Evolutionary conservation across 1,140 invertebrate genomes (phyloP), one percentile per base, ranked within the genome.

Genomic region (Drosophila triauraria): DNA sequence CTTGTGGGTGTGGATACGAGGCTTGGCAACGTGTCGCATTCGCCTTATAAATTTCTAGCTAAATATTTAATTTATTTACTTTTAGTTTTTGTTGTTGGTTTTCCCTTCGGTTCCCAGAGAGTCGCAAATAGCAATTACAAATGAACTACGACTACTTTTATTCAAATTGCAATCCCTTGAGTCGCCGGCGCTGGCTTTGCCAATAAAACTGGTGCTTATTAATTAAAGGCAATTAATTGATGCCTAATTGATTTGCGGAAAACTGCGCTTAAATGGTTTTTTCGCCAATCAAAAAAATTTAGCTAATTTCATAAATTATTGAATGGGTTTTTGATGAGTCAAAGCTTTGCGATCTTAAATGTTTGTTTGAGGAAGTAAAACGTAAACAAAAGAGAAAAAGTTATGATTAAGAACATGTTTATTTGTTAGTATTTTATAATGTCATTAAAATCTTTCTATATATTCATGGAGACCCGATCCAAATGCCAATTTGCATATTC

Each of bases 61-160:
- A 88, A 88, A 80, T 85, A 82, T 84, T 88, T 84, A 69, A 90
- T 85, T 90, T 85, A 85, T 88, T 88, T 88, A 84, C 85, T 59
- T 88, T 78, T 63, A 44, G 63, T 50, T 61, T 40, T 40, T 67
- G 35, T 35, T 9, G 27, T 15, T 56, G 27, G 17, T 27, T 20
- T 38, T 38, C 12, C 35, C 20, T n/a, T 71, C 9, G 67, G 23
- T 32, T 70, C 35, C 20, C 48, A 72, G 54, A 59, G 46, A 68
- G 44, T 64, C 43, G 67, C 82, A 88, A 88, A 70, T 64, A 72
- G 82, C 74, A 83, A 87, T 87, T 87, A 72, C 70, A 64, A 63
- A 70, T 78, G 65, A 78, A 63, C 62, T 78, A 38, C 48, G 58
- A 64, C 75, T 78, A 57, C 60, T 80, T 80, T 80, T 87, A 90